phyloP scores from a whole-genome alignment of 2,797 vertebrate genomes.

The Odontamblyopus rebecca region DNA sequence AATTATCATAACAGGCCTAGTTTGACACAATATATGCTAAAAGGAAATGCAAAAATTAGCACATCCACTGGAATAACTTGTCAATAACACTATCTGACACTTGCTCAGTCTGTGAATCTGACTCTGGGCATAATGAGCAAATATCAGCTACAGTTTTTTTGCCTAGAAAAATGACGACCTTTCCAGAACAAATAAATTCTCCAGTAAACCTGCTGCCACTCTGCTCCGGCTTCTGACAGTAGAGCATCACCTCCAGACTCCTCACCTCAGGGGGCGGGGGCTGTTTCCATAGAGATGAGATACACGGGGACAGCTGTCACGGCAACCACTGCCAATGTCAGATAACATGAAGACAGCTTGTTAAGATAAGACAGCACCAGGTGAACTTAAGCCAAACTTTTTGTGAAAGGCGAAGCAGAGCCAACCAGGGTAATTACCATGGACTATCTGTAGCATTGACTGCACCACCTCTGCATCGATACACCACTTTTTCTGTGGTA shows the following conservation, averaged over 20 bases:
- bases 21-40: background rate
- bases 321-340: slow-evolving; percentile 31
- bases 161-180: background rate
- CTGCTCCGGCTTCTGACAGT: slow-evolving; percentile 19
- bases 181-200: background rate
- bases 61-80: background rate
- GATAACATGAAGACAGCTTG: slow-evolving; percentile 12
- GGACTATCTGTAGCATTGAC: background rate
- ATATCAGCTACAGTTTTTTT: background rate
- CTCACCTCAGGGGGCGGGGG: slow-evolving; percentile 12
- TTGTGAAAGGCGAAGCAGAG: background rate
- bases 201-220: background rate
- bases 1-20: no score
- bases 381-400: slow-evolving; percentile 7
- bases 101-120: background rate
- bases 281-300: slow-evolving; percentile 30
- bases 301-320: slow-evolving; percentile 40
- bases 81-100: background rate
- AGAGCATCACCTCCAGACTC: slow-evolving; percentile 13
- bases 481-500: background rate
- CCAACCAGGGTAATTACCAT: background rate
- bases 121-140: background rate
- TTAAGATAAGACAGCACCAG: slow-evolving; percentile 4
- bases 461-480: no score
- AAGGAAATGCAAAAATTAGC: background rate